phyloP scores from a whole-genome alignment of 2,888 invertebrate species.

The Hedya salicella region DNA sequence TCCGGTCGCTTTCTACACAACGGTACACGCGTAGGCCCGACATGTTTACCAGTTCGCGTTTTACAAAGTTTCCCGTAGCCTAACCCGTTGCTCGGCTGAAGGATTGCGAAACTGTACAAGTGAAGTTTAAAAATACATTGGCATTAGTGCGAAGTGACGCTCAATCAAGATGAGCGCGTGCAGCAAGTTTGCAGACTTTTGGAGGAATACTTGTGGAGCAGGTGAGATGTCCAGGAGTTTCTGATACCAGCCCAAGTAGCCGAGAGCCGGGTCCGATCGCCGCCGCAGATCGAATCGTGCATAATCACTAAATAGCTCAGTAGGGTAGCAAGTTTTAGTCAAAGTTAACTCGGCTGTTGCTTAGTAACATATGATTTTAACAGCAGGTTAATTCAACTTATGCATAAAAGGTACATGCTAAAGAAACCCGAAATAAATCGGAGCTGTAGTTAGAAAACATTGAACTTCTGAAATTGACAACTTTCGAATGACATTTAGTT shows the following conservation, averaged over 20 bases:
- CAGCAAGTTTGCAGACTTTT: constrained; percentile 82
- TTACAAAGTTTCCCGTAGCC: constrained; percentile 64
- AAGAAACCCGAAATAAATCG: constrained; percentile 20
- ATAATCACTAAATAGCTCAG: constrained; percentile 10
- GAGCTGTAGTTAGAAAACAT: constrained; percentile 7
- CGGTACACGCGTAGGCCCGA: constrained; percentile 71
- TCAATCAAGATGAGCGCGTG: constrained; percentile 78
- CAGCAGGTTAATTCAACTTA: background rate
- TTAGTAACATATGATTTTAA: constrained; percentile 15
- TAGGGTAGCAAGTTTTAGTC: constrained; percentile 8
- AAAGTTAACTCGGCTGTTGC: constrained; percentile 16
- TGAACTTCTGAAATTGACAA: constrained; percentile 20
- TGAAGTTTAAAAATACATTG: constrained; percentile 85
- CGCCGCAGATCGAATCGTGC: background rate
- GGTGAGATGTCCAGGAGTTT: constrained; percentile 62
- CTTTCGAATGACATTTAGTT: constrained; percentile 32
- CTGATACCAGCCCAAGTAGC: background rate
- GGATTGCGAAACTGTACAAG: constrained; percentile 82
- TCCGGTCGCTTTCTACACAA: constrained; percentile 72
- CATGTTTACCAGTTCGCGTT: constrained; percentile 60
- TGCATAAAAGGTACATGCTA: constrained; percentile 27
- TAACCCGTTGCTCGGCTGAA: constrained; percentile 73
- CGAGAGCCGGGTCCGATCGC: background rate
- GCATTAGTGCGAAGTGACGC: constrained; percentile 77
- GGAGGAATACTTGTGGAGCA: constrained; percentile 82